Evolutionary conservation across 2,113 vertebrate genomes (phyloP).

Genomic region (Poecile atricapillus): DNA sequence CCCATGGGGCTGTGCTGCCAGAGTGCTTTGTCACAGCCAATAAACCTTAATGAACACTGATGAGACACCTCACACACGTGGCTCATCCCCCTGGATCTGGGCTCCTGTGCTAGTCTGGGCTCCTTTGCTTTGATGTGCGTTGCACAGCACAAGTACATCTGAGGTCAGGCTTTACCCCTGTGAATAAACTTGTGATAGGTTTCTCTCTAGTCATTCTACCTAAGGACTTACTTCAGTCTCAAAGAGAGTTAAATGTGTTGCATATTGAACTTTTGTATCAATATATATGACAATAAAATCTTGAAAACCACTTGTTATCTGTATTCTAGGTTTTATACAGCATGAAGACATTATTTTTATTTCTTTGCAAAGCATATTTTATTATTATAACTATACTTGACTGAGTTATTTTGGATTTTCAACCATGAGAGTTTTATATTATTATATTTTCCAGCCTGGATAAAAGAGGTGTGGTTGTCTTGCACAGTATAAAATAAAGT

Average conservation of each 20-base stretch:
- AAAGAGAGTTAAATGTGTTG: neutral
- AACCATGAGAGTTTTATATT: neutral
- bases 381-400: neutral
- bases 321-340: neutral
- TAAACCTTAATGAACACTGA: neutral
- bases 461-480: neutral
- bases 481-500: neutral
- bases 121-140: neutral
- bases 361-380: neutral
- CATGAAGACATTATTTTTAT: neutral
- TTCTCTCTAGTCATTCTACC: neutral
- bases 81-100: neutral
- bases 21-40: neutral
- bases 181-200: neutral
- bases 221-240: neutral
- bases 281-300: neutral
- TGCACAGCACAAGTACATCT: neutral
- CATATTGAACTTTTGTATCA: neutral
- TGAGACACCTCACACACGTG: neutral
- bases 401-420: neutral
- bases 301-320: neutral
- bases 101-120: neutral
- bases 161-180: neutral
- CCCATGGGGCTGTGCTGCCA: neutral
- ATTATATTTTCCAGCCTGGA: conserved; percentile 5